phyloP scores from a whole-genome alignment of 2,888 invertebrate species.

The Anarsia innoxiella region DNA sequence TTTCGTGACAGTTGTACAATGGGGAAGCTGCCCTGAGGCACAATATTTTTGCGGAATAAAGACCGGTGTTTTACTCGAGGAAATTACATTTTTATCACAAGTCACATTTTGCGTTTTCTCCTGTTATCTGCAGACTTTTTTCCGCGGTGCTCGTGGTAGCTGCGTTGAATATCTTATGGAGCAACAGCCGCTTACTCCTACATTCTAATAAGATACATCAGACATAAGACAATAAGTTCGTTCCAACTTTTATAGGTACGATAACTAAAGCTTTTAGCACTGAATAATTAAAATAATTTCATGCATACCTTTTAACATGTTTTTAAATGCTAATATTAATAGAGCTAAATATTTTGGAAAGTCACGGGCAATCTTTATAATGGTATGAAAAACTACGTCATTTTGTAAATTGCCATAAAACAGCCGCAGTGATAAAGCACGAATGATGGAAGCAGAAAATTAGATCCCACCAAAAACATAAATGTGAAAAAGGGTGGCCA shows the following conservation, averaged over 20 bases:
- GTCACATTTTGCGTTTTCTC: conserved; percentile 39
- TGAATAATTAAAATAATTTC: neutral
- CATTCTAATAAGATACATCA: conserved; percentile 8
- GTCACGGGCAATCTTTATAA: conserved; percentile 40
- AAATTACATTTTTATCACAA: conserved; percentile 60
- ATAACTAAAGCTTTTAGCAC: conserved; percentile 6
- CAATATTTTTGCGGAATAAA: conserved; percentile 56
- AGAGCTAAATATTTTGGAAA: conserved; percentile 27
- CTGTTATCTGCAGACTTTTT: conserved; percentile 34
- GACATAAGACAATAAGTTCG: conserved; percentile 2
- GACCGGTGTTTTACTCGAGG: conserved; percentile 44
- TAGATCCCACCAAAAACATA: too few relatives aligned
- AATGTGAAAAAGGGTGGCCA: too few relatives aligned
- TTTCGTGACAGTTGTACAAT: conserved; percentile 63
- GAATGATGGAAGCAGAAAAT: conserved; percentile 33
- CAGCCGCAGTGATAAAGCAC: conserved; percentile 44
- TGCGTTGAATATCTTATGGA: conserved; percentile 19
- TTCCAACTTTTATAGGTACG: neutral
- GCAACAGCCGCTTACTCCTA: conserved; percentile 1
- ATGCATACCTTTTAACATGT: neutral
- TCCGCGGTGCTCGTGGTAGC: conserved; percentile 27
- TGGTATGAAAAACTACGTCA: conserved; percentile 28
- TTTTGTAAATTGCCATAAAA: conserved; percentile 41
- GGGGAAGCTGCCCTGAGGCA: conserved; percentile 44
- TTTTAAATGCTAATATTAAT: conserved; percentile 1